phyloP scores from a whole-genome alignment of 2,888 invertebrate genomes.

The Diarsia rubi region DNA sequence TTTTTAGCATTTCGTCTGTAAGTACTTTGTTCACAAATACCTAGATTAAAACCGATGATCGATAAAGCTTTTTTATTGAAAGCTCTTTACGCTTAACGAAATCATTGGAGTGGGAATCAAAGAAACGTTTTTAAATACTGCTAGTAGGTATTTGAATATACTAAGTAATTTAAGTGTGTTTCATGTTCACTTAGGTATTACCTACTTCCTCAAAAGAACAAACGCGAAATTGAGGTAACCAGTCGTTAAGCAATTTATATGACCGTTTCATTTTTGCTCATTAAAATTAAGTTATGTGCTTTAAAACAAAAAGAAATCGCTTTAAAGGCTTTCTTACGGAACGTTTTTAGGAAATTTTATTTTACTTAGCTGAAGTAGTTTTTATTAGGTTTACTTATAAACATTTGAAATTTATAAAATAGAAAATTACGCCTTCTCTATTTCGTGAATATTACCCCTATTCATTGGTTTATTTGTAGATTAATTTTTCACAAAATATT shows the following conservation, averaged over 20 bases:
- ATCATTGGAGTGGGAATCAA: background rate
- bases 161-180: constrained; percentile 8
- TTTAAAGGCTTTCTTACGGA: background rate
- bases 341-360: background rate
- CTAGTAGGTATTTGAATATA: background rate
- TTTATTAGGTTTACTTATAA: background rate
- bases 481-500: background rate
- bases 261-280: constrained; percentile 22
- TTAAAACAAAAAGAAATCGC: constrained; percentile 19
- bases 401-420: background rate
- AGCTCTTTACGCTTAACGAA: background rate
- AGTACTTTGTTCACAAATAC: background rate
- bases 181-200: constrained; percentile 26
- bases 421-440: background rate
- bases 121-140: background rate
- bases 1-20: background rate
- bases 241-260: constrained; percentile 28
- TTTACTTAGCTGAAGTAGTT: too few relatives aligned
- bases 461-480: background rate
- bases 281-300: constrained; percentile 20
- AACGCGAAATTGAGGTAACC: constrained; percentile 30
- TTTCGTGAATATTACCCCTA: background rate
- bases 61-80: background rate
- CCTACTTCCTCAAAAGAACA: constrained; percentile 42
- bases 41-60: background rate